phyloP scores from a whole-genome alignment of 1,140 invertebrate species.

The Oncopeltus fasciatus region DNA sequence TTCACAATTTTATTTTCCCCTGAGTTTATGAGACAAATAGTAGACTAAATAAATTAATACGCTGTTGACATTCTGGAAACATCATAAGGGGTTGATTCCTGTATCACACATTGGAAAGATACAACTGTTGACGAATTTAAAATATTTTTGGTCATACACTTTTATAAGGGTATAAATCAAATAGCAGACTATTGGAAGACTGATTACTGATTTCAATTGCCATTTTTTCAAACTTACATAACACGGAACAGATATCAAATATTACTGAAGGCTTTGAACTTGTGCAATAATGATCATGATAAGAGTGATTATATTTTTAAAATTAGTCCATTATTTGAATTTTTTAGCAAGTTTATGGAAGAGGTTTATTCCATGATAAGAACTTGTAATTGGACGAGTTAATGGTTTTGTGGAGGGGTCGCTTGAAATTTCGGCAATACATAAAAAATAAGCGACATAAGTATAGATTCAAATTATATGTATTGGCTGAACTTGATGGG shows the following conservation, averaged over 20 bases:
- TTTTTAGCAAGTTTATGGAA: neutral
- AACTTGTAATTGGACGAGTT: constrained; percentile 22
- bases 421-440: constrained; percentile 28
- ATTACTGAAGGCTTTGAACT: neutral
- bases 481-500: constrained; percentile 22
- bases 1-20: no score
- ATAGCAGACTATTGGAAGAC: neutral
- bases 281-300: neutral
- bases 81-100: no score
- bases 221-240: neutral
- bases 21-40: no score
- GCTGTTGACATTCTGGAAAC: no score
- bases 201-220: neutral
- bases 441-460: constrained; percentile 27
- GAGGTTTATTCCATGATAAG: neutral
- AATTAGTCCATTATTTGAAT: neutral
- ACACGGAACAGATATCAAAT: neutral
- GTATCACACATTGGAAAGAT: no score
- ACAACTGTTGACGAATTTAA: neutral
- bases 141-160: neutral
- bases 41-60: no score
- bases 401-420: constrained; percentile 26
- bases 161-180: neutral
- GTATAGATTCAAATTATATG: constrained; percentile 28
- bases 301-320: neutral